A percentile compares a stretch with the other conserved stretches of the same genome.
phyloP scores from a whole-genome alignment of 30 jellyfish, hydroid and myxozoan species.

The Hydractinia echinata region DNA sequence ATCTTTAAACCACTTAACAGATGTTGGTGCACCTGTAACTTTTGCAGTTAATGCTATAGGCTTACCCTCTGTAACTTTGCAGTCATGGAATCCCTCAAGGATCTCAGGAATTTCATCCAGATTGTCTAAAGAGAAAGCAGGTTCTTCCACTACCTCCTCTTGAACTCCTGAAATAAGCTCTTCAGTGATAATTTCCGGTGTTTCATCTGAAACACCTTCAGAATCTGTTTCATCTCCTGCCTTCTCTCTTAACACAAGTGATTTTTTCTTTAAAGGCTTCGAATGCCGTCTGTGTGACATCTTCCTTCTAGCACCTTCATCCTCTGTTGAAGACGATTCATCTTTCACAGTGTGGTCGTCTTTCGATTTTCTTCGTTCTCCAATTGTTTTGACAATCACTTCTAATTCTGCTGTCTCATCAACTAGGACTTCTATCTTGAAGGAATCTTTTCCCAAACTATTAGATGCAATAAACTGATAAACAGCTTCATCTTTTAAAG shows the following conservation, averaged over 20 bases:
- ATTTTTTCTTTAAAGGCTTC: slow-evolving; percentile 10
- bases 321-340: background rate
- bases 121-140: background rate
- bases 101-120: slow-evolving; percentile 41
- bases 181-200: background rate
- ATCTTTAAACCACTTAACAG: slow-evolving; percentile 72
- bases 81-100: slow-evolving; percentile 21
- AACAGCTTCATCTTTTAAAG: slow-evolving; percentile 65
- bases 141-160: slow-evolving; percentile 22
- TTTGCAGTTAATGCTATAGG: slow-evolving; percentile 34
- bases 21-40: slow-evolving; percentile 53
- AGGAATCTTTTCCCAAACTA: slow-evolving; percentile 70
- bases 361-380: slow-evolving; percentile 9
- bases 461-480: slow-evolving; percentile 67
- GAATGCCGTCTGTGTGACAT: slow-evolving; percentile 18
- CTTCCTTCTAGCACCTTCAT: background rate
- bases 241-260: background rate
- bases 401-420: slow-evolving; percentile 44
- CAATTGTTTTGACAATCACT: slow-evolving; percentile 32
- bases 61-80: slow-evolving; percentile 48
- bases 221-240: slow-evolving; percentile 18
- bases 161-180: slow-evolving; percentile 9
- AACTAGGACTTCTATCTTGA: slow-evolving; percentile 81
- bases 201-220: background rate
- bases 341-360: background rate